Evolutionary conservation across 2,797 vertebrate species (phyloP), one percentile per base, ranked within the genome.

Genomic region (Tangara arthus): DNA sequence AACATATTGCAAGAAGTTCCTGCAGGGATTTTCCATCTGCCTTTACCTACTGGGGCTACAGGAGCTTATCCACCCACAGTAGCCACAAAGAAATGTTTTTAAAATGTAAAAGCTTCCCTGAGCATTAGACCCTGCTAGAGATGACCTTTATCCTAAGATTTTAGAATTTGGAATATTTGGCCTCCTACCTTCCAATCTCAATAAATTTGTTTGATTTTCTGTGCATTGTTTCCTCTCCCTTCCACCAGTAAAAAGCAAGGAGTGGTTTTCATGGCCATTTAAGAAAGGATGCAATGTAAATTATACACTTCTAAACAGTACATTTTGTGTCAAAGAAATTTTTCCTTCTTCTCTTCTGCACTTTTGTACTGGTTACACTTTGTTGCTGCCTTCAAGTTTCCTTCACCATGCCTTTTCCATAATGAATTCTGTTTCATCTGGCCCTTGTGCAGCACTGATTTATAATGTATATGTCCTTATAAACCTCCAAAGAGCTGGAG

Each of bases 1-100:
- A 92, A 82, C 47, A 75, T 63, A 81, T 63, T 91, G 47, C 78
- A 87, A 90, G 82, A 86, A 75, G 34, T 63, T 93, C 60, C 82
- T 88, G 63, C 15, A 82, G 85, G 89, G 81, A 70, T 80, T 93
- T 94, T 79, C 63, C 87, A 90, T 82, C 59, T 86, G 76, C 82
- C 49, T 91, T 86, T 81, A 91, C 85, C 79, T 92, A 66, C n/a
- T 4, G 4, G 64, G 32, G 53, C 37, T 91, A 61, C 32, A 75
- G 57, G 42, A 94, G 83, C 35, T 87, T 87, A 79, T 82, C 56
- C 76, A 91, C 21, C 39, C 57, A 89, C 34, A 87, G 30, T 47
- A 89, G 27, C 13, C 73, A 80, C 49, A 59, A 63, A 91, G 28
- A 89, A 92, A 75, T 35, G 7, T 75, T 90, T 93, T 86, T 28